A percentile compares a stretch with the other conserved stretches of the same genome.
Evolutionary conservation across 1,140 invertebrate species (phyloP).

Genomic region (Aleiodes sp.): DNA sequence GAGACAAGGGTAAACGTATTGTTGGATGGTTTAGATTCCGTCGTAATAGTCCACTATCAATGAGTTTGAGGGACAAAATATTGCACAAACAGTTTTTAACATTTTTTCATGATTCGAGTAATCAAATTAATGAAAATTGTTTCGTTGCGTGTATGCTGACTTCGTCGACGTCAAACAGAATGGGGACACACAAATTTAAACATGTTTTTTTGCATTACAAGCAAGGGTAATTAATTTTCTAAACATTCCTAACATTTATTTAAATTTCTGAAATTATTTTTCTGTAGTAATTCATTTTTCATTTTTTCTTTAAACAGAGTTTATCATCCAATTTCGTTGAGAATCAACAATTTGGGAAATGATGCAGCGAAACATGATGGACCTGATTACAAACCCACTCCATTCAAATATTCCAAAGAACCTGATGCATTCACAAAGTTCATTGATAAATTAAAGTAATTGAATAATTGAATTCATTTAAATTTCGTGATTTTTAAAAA

Average conservation of each 20-base stretch:
- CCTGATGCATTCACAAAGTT: slow-evolving; percentile 48
- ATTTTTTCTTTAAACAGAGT: slow-evolving; percentile 44
- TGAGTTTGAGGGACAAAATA: slow-evolving; percentile 68
- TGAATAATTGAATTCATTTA: neutral
- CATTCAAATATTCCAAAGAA: slow-evolving; percentile 37
- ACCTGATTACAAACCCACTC: slow-evolving; percentile 58
- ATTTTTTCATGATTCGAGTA: slow-evolving; percentile 54
- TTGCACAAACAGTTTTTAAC: slow-evolving; percentile 70
- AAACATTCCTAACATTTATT: neutral
- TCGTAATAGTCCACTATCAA: slow-evolving; percentile 62
- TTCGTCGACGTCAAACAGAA: slow-evolving; percentile 58
- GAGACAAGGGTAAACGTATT: slow-evolving; percentile 65
- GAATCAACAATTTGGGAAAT: slow-evolving; percentile 62
- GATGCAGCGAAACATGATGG: slow-evolving; percentile 52
- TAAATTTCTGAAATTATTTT: slow-evolving; percentile 21
- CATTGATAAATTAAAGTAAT: slow-evolving; percentile 48
- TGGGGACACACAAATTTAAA: slow-evolving; percentile 69
- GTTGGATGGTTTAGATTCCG: slow-evolving; percentile 74
- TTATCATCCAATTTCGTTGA: slow-evolving; percentile 55
- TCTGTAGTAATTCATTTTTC: too few species aligned
- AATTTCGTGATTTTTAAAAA: neutral
- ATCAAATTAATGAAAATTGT: slow-evolving; percentile 43
- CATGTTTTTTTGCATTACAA: slow-evolving; percentile 61
- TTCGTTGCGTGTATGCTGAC: slow-evolving; percentile 69
- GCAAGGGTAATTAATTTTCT: slow-evolving; percentile 45